Percentiles rank a stretch among this genome's conserved stretches.
Evolutionary conservation across 2,113 vertebrate species (phyloP).

Genomic region (Rynchops niger): DNA sequence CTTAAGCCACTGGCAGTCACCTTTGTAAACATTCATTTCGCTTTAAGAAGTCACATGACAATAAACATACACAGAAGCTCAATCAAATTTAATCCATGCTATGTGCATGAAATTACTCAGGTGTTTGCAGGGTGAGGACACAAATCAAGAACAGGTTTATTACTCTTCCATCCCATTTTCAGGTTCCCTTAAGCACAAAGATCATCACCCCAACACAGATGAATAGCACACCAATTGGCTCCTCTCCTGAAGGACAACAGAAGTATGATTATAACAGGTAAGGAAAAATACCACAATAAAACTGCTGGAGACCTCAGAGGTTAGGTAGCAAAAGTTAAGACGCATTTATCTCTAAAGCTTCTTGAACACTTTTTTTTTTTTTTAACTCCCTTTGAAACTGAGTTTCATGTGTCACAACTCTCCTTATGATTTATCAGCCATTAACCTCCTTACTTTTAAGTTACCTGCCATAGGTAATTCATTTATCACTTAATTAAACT

Average conservation of each 20-base stretch:
- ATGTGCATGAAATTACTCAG: not conserved
- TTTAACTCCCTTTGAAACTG: not conserved
- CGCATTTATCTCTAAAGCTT: not conserved
- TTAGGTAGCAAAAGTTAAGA: not conserved
- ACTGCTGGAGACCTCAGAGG: not conserved
- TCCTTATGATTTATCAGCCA: not conserved
- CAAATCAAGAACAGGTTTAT: not conserved
- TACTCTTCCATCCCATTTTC: not conserved
- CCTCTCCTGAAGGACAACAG: not conserved
- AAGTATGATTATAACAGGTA: not conserved
- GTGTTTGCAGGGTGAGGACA: not conserved
- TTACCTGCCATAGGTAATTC: not conserved
- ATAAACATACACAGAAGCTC: not conserved
- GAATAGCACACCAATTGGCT: not conserved
- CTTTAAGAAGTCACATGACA: not conserved
- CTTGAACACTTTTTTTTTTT: not conserved
- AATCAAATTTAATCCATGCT: not conserved
- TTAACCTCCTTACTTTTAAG: constrained; percentile 12
- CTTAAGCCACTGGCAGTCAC: not conserved
- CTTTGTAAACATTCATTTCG: not conserved
- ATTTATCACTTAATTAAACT: constrained; percentile 15
- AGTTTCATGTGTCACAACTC: not conserved
- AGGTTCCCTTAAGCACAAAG: not conserved
- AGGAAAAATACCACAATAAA: not conserved
- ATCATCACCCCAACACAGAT: not conserved